Evolutionary conservation across 2,113 vertebrate genomes (phyloP).

Genomic region (Dromiciops gliroides): DNA sequence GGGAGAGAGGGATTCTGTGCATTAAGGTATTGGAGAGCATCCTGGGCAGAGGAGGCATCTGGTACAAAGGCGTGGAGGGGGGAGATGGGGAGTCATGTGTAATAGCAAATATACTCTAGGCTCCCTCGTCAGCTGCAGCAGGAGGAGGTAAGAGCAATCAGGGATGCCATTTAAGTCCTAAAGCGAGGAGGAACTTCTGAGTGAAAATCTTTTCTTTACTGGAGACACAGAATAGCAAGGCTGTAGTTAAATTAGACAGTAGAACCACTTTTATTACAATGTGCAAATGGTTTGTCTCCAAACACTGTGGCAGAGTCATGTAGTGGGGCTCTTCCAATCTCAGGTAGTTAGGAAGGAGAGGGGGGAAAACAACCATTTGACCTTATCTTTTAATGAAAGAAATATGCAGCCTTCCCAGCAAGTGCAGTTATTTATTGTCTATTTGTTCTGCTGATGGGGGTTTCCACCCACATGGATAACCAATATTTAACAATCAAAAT

Average conservation of each 20-base stretch:
- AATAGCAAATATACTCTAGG: not conserved
- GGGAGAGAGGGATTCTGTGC: no score
- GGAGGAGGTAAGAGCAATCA: not conserved
- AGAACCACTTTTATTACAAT: constrained; percentile 22
- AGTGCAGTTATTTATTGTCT: constrained; percentile 32
- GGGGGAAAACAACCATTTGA: constrained; percentile 31
- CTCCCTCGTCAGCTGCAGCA: not conserved
- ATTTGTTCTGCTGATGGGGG: constrained; percentile 29
- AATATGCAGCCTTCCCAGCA: constrained; percentile 8
- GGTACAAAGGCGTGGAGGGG: not conserved
- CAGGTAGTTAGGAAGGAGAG: constrained; percentile 34
- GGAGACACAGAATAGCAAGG: constrained; percentile 34
- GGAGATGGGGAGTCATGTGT: not conserved
- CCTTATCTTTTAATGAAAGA: constrained; percentile 47
- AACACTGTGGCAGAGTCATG: constrained; percentile 35
- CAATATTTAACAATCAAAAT: constrained; percentile 73
- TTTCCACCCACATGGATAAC: constrained; percentile 45
- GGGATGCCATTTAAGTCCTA: constrained; percentile 33
- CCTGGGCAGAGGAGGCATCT: no score
- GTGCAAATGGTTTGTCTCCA: constrained; percentile 53
- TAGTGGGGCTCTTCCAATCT: constrained; percentile 38
- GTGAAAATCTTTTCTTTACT: constrained; percentile 44
- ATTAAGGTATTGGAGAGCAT: no score
- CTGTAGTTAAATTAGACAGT: constrained; percentile 47
- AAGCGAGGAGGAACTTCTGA: constrained; percentile 28